These are phyloP conservation scores for Lypha dubia DNA, from an alignment of 2,888 invertebrate species.

Conservation along the genomic window DNA sequence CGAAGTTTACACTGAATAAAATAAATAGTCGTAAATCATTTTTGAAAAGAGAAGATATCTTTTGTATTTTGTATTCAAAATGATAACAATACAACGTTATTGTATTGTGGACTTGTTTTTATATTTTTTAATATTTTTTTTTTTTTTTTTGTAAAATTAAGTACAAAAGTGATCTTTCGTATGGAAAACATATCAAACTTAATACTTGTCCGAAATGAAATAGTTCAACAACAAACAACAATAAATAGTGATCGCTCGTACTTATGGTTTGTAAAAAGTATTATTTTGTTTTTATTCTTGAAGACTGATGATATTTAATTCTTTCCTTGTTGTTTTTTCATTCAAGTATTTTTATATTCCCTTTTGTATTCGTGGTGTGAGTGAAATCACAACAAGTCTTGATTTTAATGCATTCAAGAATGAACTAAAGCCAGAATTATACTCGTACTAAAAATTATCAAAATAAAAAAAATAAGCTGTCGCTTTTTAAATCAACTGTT, in stretches of 20 bases:
- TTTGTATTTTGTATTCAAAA: slow-evolving; percentile 38
- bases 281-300: slow-evolving; percentile 28
- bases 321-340: slow-evolving; percentile 3
- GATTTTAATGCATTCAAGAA: slow-evolving; percentile 68
- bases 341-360: slow-evolving; percentile 21
- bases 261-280: slow-evolving; percentile 4
- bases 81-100: slow-evolving; percentile 17
- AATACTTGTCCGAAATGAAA: slow-evolving; percentile 21
- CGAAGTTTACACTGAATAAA: slow-evolving; percentile 1
- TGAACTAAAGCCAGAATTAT: slow-evolving; percentile 65
- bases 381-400: slow-evolving; percentile 66
- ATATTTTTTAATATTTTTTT: too few species aligned
- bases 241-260: slow-evolving; percentile 4
- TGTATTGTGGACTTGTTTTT: background rate
- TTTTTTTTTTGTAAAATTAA: slow-evolving; percentile 11
- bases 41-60: slow-evolving; percentile 4
- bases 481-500: slow-evolving; percentile 41
- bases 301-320: slow-evolving; percentile 41
- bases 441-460: slow-evolving; percentile 52
- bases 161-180: background rate
- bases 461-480: slow-evolving; percentile 50
- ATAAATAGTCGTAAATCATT: slow-evolving; percentile 35
- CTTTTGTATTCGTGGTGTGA: slow-evolving; percentile 25
- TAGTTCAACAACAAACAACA: slow-evolving; percentile 12
- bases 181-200: background rate